These are phyloP conservation scores for Eublepharis macularius DNA, from an alignment of 2,113 vertebrate species.

Conservation along the genomic window DNA sequence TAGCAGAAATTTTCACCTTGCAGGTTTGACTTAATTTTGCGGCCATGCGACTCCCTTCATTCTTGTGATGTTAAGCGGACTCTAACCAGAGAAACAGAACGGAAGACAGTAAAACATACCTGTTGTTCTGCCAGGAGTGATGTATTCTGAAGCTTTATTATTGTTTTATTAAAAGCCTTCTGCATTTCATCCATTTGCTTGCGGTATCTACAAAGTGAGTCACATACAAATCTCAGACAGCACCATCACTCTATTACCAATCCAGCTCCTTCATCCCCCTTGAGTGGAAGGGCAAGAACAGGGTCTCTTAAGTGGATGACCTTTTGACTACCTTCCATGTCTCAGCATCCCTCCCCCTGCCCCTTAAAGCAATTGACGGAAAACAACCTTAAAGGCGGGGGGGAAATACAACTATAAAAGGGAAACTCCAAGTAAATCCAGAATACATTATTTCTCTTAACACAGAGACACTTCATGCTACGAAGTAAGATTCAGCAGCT, in stretches of 20 bases:
- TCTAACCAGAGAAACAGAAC: neutral
- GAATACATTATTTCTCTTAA: neutral
- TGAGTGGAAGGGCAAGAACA: neutral
- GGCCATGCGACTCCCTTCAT: neutral
- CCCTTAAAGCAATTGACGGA: neutral
- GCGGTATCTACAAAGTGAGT: conserved; percentile 83
- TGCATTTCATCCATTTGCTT: conserved; percentile 99
- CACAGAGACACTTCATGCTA: neutral
- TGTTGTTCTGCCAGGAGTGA: conserved; percentile 96
- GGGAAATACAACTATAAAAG: neutral
- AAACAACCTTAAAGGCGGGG: neutral
- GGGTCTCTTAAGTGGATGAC: neutral
- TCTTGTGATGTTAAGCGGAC: neutral
- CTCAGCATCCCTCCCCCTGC: neutral
- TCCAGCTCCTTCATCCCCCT: no score
- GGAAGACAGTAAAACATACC: conserved; percentile 73
- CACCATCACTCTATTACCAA: neutral
- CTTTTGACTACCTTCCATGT: neutral
- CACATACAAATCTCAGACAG: neutral
- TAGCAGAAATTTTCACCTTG: neutral
- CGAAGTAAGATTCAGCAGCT: neutral
- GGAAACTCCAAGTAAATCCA: neutral
- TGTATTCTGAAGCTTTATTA: conserved; percentile 98
- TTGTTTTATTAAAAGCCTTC: conserved; percentile 97
- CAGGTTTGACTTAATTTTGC: neutral